phyloP scores from a whole-genome alignment of 2,797 vertebrate genomes.

The Poliocrania exsul region DNA sequence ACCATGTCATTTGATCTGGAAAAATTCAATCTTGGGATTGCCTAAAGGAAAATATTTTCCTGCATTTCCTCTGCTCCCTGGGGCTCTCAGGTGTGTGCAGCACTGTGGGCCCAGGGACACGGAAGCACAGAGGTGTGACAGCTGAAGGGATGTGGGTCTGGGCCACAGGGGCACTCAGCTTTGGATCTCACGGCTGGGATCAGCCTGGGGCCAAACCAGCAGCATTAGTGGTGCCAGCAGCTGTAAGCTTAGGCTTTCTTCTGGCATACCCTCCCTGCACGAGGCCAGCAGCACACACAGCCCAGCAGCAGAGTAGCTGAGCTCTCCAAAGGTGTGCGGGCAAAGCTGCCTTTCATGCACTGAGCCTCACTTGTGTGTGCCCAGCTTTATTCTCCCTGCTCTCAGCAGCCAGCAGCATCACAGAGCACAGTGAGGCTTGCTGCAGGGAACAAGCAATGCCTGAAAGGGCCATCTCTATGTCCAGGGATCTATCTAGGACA shows the following conservation, averaged over 20 bases:
- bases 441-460: accelerated
- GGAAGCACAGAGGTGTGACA: not conserved
- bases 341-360: not conserved
- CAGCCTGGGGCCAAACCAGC: not conserved
- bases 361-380: not conserved
- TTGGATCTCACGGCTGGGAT: not conserved
- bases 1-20: not conserved
- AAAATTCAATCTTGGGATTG: not conserved
- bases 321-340: not conserved
- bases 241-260: not conserved
- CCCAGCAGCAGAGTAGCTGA: not conserved
- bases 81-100: not conserved
- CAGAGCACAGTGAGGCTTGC: not conserved
- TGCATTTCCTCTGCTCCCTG: not conserved
- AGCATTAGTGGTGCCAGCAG: accelerated
- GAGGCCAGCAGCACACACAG: not conserved
- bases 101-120: accelerated
- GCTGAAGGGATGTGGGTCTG: not conserved
- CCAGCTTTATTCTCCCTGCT: not conserved
- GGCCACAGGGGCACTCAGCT: not conserved
- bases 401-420: not conserved
- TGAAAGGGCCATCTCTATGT: not conserved
- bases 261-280: not conserved
- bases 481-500: not conserved
- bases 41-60: not conserved